Evolutionary conservation across 2,797 vertebrate genomes (phyloP).

Genomic region (Diplodus sargus): DNA sequence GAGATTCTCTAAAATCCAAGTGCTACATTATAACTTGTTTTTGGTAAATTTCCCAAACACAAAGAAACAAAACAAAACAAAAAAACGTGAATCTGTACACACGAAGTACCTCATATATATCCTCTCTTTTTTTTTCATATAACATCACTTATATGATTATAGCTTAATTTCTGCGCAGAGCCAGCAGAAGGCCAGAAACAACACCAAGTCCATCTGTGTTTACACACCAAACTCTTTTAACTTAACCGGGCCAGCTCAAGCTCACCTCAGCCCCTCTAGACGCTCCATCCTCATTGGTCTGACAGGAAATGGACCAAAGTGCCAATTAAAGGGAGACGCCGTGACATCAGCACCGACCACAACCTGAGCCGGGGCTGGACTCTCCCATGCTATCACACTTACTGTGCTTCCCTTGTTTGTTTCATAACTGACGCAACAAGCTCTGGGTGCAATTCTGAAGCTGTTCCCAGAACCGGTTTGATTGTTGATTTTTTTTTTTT

Average conservation of each 20-base stretch:
- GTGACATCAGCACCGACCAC: constrained; percentile 54
- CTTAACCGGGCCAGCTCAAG: constrained; percentile 66
- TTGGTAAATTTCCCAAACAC: constrained; percentile 56
- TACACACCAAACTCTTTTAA: constrained; percentile 45
- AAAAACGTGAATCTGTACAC: constrained; percentile 60
- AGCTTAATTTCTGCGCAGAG: constrained; percentile 77
- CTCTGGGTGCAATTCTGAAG: constrained; percentile 30
- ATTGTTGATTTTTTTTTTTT: constrained; percentile 45
- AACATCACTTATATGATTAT: constrained; percentile 68
- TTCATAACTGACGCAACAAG: constrained; percentile 37
- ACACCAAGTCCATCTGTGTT: constrained; percentile 62
- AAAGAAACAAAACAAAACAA: constrained; percentile 24
- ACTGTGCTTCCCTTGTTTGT: constrained; percentile 47
- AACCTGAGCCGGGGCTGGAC: constrained; percentile 36
- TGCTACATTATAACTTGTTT: constrained; percentile 80
- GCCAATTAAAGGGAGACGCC: constrained; percentile 58
- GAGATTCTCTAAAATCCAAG: constrained; percentile 76
- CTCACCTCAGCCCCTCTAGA: constrained; percentile 47
- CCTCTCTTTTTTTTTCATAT: constrained; percentile 61
- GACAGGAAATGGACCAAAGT: constrained; percentile 68
- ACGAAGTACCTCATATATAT: constrained; percentile 75
- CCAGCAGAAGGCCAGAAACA: constrained; percentile 56
- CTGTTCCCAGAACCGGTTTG: constrained; percentile 44
- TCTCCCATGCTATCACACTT: constrained; percentile 39
- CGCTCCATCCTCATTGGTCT: constrained; percentile 50